A percentile compares a stretch with the other conserved stretches of the same genome.
Conservation (phyloP, 2,888 invertebrate genomes). For the Sinotaia quadrata region DNA sequence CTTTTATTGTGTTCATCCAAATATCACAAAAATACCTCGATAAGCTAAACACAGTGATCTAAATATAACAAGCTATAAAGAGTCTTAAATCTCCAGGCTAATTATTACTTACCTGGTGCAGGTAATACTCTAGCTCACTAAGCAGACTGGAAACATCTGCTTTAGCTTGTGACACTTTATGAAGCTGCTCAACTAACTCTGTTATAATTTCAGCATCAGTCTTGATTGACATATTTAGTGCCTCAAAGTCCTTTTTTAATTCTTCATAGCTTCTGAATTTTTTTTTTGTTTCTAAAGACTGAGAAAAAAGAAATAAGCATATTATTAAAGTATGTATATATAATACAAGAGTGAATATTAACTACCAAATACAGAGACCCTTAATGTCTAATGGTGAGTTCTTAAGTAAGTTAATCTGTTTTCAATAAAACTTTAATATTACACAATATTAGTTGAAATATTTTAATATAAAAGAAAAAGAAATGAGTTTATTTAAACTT, state of each 20-base stretch:
- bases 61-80: no score
- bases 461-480: no score
- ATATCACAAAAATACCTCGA: no score
- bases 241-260: conserved; percentile 79
- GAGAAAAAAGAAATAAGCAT: conserved; percentile 5
- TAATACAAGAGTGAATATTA: background rate
- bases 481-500: no score
- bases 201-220: conserved; percentile 80
- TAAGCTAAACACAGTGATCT: no score
- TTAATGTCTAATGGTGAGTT: no score
- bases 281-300: conserved; percentile 44
- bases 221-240: conserved; percentile 78
- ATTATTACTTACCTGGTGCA: conserved; percentile 77
- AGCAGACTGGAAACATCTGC: conserved; percentile 74
- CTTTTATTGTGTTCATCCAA: no score
- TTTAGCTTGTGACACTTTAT: conserved; percentile 67
- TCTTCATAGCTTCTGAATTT: conserved; percentile 73
- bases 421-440: no score
- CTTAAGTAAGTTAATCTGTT: no score
- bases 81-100: background rate
- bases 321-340: background rate
- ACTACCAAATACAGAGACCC: no score
- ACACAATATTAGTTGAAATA: no score
- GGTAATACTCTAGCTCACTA: conserved; percentile 80
- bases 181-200: conserved; percentile 75